Evolutionary conservation across 2,113 vertebrate genomes (phyloP), one percentile per base, ranked within the genome.

Genomic region (Lepus timidus): DNA sequence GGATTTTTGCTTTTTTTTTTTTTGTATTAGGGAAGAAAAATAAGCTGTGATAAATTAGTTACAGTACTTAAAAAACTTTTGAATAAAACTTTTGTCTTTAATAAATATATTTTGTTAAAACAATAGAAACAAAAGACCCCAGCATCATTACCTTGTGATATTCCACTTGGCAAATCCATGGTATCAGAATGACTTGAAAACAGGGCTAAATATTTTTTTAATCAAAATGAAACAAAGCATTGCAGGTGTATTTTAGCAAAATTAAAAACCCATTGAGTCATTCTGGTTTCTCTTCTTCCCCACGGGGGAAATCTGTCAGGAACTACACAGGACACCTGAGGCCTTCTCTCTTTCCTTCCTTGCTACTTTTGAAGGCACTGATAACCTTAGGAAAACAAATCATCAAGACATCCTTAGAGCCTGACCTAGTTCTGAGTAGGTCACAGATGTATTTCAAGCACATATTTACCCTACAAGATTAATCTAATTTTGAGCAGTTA

Each of bases 301-400:
- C 36, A 31, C 9, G 22, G 7, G 6, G 9, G 58, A 92, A 33
- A 6, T 70, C 11, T 33, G 11, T 55, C 7, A 12, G n/a, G 2
- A 75, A 70, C 36, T 33, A 49, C 9, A 20, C 0, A 62, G 29
- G 80, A 36, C 10, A 55, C 39, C 11, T 29, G 33, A 80, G 12
- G 1, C 52, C 17, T 67, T 71, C 3, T 39, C 7, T 61, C 9
- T 58, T 85, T 12, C 17, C 5, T 31, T 83, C 11, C 27, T 83
- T 80, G 9, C 67, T 85, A 61, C 23, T 36, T 58, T 81, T 58
- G 85, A 96, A 95, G 31, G 20, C n/a, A 75, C 22, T 52, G 39
- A 61, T 79, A 91, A 96, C 9, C 61, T 93, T 51, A 58, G 78
- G 80, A 85, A 86, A 93, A 51, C 33, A 95, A 94, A 92, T 78